phyloP scores from a whole-genome alignment of 2,797 vertebrate genomes.

The Hemibagrus guttatus region DNA sequence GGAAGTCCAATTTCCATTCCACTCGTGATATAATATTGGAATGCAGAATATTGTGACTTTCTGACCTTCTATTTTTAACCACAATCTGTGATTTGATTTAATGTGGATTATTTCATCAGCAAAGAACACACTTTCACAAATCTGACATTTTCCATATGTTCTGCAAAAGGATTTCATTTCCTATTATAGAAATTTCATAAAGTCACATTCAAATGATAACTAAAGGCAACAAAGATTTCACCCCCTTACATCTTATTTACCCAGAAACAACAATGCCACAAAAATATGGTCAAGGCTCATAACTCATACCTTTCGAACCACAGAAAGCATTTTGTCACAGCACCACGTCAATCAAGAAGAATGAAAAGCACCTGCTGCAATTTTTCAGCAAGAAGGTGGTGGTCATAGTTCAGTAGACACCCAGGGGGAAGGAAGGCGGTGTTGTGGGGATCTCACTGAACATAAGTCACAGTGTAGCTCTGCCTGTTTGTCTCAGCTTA shows the following conservation, averaged over 20 bases:
- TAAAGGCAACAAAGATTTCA: neutral
- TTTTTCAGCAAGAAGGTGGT: conserved; percentile 65
- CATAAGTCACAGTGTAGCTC: conserved; percentile 74
- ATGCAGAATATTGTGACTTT: neutral
- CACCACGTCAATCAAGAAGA: conserved; percentile 66
- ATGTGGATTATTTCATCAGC: neutral
- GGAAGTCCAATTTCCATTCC: neutral
- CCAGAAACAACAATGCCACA: conserved; percentile 10
- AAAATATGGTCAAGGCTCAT: conserved; percentile 17
- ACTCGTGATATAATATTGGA: neutral
- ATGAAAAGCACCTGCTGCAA: conserved; percentile 60
- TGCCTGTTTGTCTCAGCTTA: conserved; percentile 36
- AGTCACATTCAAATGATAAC: neutral
- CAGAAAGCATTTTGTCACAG: conserved; percentile 66
- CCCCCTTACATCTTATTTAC: conserved; percentile 21
- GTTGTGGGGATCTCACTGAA: conserved; percentile 71
- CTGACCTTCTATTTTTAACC: neutral
- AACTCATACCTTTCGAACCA: conserved; percentile 49
- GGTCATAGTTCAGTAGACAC: conserved; percentile 73
- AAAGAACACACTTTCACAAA: neutral
- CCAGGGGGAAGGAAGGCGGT: conserved; percentile 70
- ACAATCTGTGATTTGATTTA: too few species aligned
- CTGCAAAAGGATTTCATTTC: neutral
- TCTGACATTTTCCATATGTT: neutral
- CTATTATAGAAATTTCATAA: neutral